Evolutionary conservation across 1,140 invertebrate species (phyloP).

Genomic region (Diabrotica virgifera): DNA sequence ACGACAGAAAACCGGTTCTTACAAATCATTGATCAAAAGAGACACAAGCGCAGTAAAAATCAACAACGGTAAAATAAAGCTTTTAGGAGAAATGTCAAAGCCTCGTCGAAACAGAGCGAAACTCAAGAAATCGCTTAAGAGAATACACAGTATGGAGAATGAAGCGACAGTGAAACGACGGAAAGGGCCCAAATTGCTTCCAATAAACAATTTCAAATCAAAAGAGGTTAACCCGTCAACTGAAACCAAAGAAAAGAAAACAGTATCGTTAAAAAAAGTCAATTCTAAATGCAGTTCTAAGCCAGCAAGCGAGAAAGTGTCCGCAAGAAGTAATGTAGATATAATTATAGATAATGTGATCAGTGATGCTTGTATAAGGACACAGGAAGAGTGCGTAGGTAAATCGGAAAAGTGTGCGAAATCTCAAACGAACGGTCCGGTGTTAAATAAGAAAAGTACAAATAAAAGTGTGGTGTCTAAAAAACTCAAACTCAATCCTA

Average conservation of each 20-base stretch:
- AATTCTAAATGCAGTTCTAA: constrained; percentile 50
- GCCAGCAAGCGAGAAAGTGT: constrained; percentile 53
- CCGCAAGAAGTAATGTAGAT: constrained; percentile 57
- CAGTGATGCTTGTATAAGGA: constrained; percentile 36
- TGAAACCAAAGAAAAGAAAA: constrained; percentile 40
- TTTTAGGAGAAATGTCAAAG: constrained; percentile 38
- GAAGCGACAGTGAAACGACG: constrained; percentile 40
- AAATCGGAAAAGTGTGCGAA: constrained; percentile 10
- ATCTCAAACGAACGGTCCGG: neutral
- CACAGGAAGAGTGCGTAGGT: constrained; percentile 15
- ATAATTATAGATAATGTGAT: constrained; percentile 49
- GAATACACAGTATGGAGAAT: constrained; percentile 46
- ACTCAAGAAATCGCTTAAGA: constrained; percentile 32
- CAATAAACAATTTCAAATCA: constrained; percentile 24
- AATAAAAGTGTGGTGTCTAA: constrained; percentile 17
- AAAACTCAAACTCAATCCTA: constrained; percentile 37
- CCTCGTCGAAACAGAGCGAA: constrained; percentile 22
- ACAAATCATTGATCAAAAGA: constrained; percentile 50
- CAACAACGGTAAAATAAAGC: constrained; percentile 48
- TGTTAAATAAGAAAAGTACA: constrained; percentile 38
- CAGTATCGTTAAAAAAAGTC: constrained; percentile 36
- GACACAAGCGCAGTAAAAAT: constrained; percentile 45
- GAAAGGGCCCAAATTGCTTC: constrained; percentile 31
- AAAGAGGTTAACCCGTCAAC: constrained; percentile 35
- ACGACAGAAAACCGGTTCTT: constrained; percentile 43